Evolutionary conservation across 2,797 vertebrate genomes (phyloP).

Genomic region (Danio kyathit): DNA sequence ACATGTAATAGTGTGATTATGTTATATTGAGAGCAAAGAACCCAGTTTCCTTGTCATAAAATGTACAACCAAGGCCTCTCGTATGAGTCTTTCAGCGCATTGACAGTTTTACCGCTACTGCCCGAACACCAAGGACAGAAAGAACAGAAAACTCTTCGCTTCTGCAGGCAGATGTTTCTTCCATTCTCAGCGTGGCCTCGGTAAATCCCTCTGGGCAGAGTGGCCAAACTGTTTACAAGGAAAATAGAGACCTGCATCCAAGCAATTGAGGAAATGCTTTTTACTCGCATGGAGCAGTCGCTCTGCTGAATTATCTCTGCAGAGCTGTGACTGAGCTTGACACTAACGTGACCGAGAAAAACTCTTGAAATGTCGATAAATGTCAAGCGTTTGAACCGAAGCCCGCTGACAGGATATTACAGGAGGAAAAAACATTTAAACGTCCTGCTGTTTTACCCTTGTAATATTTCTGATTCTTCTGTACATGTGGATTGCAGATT

Average conservation of each 20-base stretch:
- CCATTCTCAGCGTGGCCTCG: conserved; percentile 47
- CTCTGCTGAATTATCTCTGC: conserved; percentile 49
- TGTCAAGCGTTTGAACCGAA: conserved; percentile 40
- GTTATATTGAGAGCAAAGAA: conserved; percentile 10
- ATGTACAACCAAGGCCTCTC: neutral
- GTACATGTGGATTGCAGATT: neutral
- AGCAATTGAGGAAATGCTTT: conserved; percentile 57
- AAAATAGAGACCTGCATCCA: conserved; percentile 45
- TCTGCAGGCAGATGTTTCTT: conserved; percentile 60
- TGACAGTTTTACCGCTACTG: conserved; percentile 30
- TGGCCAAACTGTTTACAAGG: conserved; percentile 55
- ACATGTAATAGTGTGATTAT: conserved; percentile 26
- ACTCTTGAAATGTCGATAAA: conserved; percentile 45
- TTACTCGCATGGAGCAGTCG: conserved; percentile 15
- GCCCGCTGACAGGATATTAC: conserved; percentile 7
- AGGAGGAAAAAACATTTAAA: conserved; percentile 30
- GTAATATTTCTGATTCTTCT: neutral
- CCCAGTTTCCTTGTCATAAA: conserved; percentile 21
- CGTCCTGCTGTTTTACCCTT: neutral
- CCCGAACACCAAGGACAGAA: conserved; percentile 23
- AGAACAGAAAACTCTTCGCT: conserved; percentile 39
- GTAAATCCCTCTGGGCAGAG: conserved; percentile 55
- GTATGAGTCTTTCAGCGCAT: conserved; percentile 25
- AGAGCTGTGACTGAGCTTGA: conserved; percentile 58
- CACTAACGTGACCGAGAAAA: conserved; percentile 27